These are phyloP conservation scores for Craseonycteris thonglongyai DNA, from an alignment of 2,113 vertebrate species.

Conservation along the genomic window DNA sequence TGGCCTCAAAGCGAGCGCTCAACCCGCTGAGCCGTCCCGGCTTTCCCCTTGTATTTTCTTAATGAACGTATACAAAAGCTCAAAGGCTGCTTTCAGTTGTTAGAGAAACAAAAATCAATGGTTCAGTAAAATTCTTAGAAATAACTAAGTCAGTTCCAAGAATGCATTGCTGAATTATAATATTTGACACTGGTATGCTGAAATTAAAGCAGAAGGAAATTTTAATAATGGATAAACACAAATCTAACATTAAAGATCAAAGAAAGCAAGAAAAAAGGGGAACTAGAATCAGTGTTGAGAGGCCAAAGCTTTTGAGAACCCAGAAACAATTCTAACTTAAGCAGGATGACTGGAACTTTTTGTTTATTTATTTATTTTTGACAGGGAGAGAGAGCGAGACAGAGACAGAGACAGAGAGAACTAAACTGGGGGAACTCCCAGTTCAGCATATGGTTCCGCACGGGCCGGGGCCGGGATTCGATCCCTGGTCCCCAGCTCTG, in stretches of 20 bases:
- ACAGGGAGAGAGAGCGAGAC: too few relatives aligned
- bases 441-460: too few relatives aligned
- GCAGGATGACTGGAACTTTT: background rate
- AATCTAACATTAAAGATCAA: background rate
- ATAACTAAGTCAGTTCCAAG: background rate
- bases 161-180: background rate
- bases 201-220: background rate
- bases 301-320: background rate
- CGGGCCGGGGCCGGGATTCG: too few relatives aligned
- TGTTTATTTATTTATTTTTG: too few relatives aligned
- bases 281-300: background rate
- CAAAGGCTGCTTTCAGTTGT: conserved; percentile 4
- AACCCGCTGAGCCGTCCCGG: too few relatives aligned
- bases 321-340: background rate
- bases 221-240: background rate
- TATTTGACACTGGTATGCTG: background rate
- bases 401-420: too few relatives aligned
- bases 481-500: too few relatives aligned
- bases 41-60: background rate
- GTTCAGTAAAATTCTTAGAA: background rate
- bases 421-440: too few relatives aligned
- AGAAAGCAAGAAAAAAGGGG: background rate
- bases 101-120: background rate
- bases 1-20: too few relatives aligned
- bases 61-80: background rate